Conservation (phyloP, 2,888 invertebrate genomes). For the Pyrrhia umbra region DNA sequence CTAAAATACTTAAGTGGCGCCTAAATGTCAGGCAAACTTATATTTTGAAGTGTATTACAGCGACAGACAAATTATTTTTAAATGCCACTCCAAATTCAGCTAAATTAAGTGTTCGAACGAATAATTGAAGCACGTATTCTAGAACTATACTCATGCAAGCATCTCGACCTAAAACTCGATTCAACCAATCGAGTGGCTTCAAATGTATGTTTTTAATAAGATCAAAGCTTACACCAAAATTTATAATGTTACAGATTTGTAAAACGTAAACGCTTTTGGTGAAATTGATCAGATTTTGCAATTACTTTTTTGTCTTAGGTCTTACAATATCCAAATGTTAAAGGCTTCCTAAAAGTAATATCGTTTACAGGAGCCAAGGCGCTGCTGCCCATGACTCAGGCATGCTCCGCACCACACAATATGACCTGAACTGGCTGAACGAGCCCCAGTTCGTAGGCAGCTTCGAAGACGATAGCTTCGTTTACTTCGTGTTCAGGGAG, state of each 20-base stretch:
- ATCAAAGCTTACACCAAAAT: too few relatives aligned
- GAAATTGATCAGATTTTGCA: too few relatives aligned
- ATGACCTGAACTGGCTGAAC: constrained; percentile 96
- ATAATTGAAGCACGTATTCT: not conserved
- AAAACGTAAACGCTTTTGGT: too few relatives aligned
- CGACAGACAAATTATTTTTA: too few relatives aligned
- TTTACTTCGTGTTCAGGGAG: constrained; percentile 97
- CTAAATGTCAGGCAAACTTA: not conserved
- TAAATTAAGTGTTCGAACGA: not conserved
- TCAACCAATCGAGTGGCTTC: not conserved
- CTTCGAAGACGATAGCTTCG: constrained; percentile 96
- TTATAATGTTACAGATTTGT: too few relatives aligned
- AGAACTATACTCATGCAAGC: not conserved
- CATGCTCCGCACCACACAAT: constrained; percentile 93
- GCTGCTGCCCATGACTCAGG: constrained; percentile 80
- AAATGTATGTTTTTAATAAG: too few relatives aligned
- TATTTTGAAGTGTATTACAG: too few relatives aligned
- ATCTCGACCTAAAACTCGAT: not conserved
- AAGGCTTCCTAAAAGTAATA: not conserved
- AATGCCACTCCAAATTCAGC: not conserved
- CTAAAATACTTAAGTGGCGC: not conserved
- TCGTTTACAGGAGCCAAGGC: constrained; percentile 79
- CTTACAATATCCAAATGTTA: too few relatives aligned
- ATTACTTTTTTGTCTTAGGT: too few relatives aligned
- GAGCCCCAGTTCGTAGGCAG: constrained; percentile 98